Conservation (phyloP, 2,888 invertebrate genomes). For the Drymonia ruficornis region DNA sequence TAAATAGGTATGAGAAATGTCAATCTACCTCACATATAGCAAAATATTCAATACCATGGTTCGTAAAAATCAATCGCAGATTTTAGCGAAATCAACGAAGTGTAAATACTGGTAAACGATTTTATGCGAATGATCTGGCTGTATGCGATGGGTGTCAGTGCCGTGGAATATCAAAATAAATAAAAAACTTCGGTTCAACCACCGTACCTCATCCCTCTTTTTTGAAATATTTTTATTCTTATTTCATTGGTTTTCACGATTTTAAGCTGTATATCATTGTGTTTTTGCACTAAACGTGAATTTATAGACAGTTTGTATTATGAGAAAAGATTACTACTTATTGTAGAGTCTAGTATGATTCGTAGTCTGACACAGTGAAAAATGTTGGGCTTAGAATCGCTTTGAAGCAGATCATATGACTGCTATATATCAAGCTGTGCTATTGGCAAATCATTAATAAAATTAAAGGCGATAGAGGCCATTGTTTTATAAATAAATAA, state of each 20-base stretch:
- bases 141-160: conserved; percentile 14
- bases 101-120: conserved; percentile 13
- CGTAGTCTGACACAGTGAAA: too few species aligned
- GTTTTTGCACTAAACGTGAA: background rate
- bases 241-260: conserved; percentile 12
- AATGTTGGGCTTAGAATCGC: too few species aligned
- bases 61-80: background rate
- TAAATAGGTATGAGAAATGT: too few species aligned
- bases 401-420: too few species aligned
- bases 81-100: background rate
- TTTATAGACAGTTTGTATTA: background rate
- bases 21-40: too few species aligned
- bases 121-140: conserved; percentile 20
- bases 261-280: background rate
- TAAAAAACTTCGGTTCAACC: conserved; percentile 17
- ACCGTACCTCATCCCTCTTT: conserved; percentile 17
- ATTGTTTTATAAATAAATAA: too few species aligned
- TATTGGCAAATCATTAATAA: too few species aligned
- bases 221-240: conserved; percentile 12
- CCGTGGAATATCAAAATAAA: conserved; percentile 10
- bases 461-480: too few species aligned
- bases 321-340: background rate
- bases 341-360: background rate
- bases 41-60: background rate
- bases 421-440: too few species aligned